Conservation (phyloP, 2,113 vertebrate genomes). For the Arothron firmamentum region DNA sequence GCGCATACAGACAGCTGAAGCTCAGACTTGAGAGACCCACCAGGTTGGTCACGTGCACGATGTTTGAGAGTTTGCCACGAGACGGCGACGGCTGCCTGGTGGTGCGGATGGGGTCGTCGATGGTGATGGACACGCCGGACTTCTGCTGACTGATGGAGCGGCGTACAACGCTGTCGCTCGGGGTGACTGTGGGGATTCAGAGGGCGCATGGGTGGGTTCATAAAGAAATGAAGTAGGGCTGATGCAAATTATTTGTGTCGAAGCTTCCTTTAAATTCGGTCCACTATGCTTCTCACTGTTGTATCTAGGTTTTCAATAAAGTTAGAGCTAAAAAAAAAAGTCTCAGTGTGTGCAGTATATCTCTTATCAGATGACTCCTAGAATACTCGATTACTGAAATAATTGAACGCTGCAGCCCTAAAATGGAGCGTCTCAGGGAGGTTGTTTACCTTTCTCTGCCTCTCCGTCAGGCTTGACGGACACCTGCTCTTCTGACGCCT, state of each 20-base stretch:
- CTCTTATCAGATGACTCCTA: too few relatives aligned
- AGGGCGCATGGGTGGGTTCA: neutral
- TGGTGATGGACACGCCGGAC: constrained; percentile 84
- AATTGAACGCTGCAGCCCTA: too few relatives aligned
- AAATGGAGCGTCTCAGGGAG: neutral
- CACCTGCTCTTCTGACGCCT: constrained; percentile 69
- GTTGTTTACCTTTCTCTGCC: constrained; percentile 76
- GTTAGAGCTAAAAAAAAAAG: too few relatives aligned
- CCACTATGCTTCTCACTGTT: too few relatives aligned
- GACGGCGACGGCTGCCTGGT: constrained; percentile 82
- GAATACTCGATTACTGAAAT: too few relatives aligned
- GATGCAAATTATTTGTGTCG: too few relatives aligned
- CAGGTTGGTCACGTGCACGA: constrained; percentile 88
- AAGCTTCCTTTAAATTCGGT: too few relatives aligned
- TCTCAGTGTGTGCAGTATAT: too few relatives aligned
- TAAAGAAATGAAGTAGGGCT: too few relatives aligned
- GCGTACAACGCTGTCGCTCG: constrained; percentile 82
- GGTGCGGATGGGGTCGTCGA: constrained; percentile 84
- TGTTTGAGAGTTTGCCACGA: constrained; percentile 79
- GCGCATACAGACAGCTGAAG: too few relatives aligned
- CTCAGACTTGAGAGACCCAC: constrained; percentile 61
- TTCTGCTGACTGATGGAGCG: constrained; percentile 90
- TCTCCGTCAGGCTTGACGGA: constrained; percentile 72
- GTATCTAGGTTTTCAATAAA: too few relatives aligned
- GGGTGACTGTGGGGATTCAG: constrained; percentile 68